Base-by-base conservation (phyloP, 2,888 invertebrate species). In the Dryococelus australis region DNA sequence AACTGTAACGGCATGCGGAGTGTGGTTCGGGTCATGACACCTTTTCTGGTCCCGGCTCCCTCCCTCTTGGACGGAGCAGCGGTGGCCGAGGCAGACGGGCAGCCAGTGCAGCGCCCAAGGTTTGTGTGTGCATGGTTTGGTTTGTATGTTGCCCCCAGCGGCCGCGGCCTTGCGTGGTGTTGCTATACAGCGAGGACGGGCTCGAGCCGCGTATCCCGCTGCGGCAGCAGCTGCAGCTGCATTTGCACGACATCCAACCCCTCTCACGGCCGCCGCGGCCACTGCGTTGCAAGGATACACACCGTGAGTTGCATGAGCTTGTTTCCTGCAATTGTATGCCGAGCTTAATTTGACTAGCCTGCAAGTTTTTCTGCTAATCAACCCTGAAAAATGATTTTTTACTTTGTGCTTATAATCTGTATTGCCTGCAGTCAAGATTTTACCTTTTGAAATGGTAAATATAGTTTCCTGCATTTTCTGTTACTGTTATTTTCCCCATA, bases 241-340 rank as follows among this genome's bases (percentile, higher is more conserved):
- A 89, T 94, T 94, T 90, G 93, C 95, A 89, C 95, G 95, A 91
- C 94, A 95, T 91, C 95, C 95, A 84, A 94, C 95, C 89, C 95
- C 95, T 80, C 92, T 96, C 91, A 95, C 95, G 89, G 95, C 96
- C 90, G 95, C 96, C 92, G 95, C 94, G 92, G 95, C 96, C 91
- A 94, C 95, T 92, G 95, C 96, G 92, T 94, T 97, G 93, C 97
- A 97, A 94, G 97, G 97, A 92, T 98, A 97, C 94, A 96, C 98
- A 93, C 97, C 96, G 97, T 97, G 96, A 97, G 97, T 97, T 95
- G 92, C 92, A 28, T 85, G 65, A 2, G 65, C 65, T 65, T 10
- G n/a, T n/a, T 24, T 20, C 65, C 65, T 13, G 47, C 47, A 47
- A 6, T 47, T 47, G 47, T 47, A 8, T 47, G 47, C 47, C 8